Conservation (phyloP, 2,888 invertebrate species). For the Digitonthophagus gazella region DNA sequence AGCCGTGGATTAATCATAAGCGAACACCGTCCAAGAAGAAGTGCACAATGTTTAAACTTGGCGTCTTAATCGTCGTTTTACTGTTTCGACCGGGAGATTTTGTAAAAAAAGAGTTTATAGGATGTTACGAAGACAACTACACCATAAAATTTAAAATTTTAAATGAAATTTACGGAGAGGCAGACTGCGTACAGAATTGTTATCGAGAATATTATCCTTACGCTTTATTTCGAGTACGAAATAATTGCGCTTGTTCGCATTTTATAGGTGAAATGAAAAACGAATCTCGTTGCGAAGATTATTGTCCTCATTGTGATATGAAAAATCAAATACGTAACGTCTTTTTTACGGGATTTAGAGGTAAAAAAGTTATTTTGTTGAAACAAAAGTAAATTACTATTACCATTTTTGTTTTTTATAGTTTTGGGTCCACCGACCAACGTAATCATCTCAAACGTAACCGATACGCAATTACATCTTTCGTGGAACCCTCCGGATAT, state of each 20-base stretch:
- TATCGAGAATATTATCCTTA: conserved; percentile 39
- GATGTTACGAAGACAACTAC: conserved; percentile 39
- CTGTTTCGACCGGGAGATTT: neutral
- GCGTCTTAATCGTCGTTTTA: too few species aligned
- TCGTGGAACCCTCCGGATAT: conserved; percentile 61
- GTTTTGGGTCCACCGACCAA: conserved; percentile 70
- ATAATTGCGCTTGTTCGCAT: conserved; percentile 42
- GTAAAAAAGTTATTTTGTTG: conserved; percentile 30
- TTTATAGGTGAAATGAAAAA: conserved; percentile 41
- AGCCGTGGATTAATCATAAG: too few species aligned
- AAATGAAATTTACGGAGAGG: conserved; percentile 30
- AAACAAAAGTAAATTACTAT: too few species aligned
- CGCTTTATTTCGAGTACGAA: conserved; percentile 36
- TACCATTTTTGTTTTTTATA: conserved; percentile 35
- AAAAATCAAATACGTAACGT: conserved; percentile 37
- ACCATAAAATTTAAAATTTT: conserved; percentile 28
- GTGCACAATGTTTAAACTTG: too few species aligned
- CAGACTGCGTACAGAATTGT: conserved; percentile 39
- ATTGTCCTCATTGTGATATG: conserved; percentile 35
- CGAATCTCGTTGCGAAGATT: conserved; percentile 33
- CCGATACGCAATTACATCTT: conserved; percentile 62
- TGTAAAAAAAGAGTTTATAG: conserved; percentile 29
- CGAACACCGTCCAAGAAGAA: too few species aligned
- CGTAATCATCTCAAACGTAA: conserved; percentile 58
- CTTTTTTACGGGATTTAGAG: conserved; percentile 42